Evolutionary conservation across 2,797 vertebrate species (phyloP), one percentile per base, ranked within the genome.

Genomic region (Urophycis tenuis): DNA sequence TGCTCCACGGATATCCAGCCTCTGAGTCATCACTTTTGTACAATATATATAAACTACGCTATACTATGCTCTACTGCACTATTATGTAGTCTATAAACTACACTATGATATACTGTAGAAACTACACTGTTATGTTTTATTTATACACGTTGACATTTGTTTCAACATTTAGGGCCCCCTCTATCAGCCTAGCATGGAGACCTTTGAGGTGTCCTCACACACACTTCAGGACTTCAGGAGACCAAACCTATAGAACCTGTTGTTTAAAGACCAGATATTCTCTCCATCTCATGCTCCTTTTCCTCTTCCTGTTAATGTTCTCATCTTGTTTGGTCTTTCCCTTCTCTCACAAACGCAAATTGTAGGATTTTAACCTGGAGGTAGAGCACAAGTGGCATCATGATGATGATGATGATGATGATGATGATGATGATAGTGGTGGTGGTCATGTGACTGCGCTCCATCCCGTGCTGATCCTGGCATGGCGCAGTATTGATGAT

Each of bases 331-430:
- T 87, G 82, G 86, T 83, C 80, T 89, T 86, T 90, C 85, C 83
- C 87, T 87, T 86, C 84, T 75, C 79, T 84, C 85, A 86, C 88
- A 11, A 70, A 88, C 88, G 72, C 70, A 90, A 88, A 87, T 83
- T 90, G 80, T 93, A 94, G 93, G 93, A 94, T 92, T 94, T 87
- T 94, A 93, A 91, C 75, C 92, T 94, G 75, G 88, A 94, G 94
- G 93, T 94, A 94, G 90, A 92, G 86, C 88, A 83, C 75, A 77
- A 88, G 87, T 84, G 82, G 91, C 88, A 91, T 92, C 86, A 89
- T 93, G 92, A 84, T 83, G 82, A 75, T 86, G 80, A 86, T 85
- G 77, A 82, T 81, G 64, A 75, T 80, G 64, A 78, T 86, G 78
- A 80, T 87, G 77, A 77, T 84, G 64, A 78, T 82, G 76, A 60